Base-by-base conservation (phyloP, 2,888 invertebrate genomes). In the Mylabris sibirica region DNA sequence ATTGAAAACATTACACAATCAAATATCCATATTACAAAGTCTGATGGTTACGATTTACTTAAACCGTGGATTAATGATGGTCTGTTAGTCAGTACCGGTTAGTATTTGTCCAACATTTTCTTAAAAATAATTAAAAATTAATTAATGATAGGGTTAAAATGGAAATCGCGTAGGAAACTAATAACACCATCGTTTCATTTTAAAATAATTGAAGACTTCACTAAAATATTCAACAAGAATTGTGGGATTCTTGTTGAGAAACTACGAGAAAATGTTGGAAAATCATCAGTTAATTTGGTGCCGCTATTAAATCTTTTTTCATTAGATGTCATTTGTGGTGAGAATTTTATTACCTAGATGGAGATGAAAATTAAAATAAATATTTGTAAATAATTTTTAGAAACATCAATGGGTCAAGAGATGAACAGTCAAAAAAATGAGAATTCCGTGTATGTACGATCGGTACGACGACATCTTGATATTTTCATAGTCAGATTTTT, bases 381-480 rank as follows among this genome's bases (percentile, higher is more conserved):
- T 38, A 60, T 41, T 11, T 53, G 2, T 2, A 12, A 26, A 60
- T 26, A 17, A 53, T 61, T 83, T 80, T 72, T 81, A 85, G 88
- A 89, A 75, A 87, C 88, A 44, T 88, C 89, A 3, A 89, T 89
- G 89, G 89, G 89, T 11, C 80, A 81, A 30, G 79, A 81, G 65
- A 81, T 89, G 20, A 77, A 82, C 57, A 81, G 81, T 1, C 82
- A 83, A 67, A 76, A 81, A 60, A 78, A 81, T 20, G 61, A 69
- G n/a, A 81, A 85, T 38, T 81, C 83, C 2, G 82, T 83, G 34
- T 87, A 87, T 74, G 84, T 86, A 2, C 73, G 79, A 57, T 84
- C 85, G 24, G 81, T 87, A 26, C 34, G 57, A 22, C 9, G 49
- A n/a, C 57, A n/a, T 35, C 61, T 65, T 6, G 20, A 65, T 14